phyloP scores from a whole-genome alignment of 2,797 vertebrate species.

The Phalloptychus januarius region DNA sequence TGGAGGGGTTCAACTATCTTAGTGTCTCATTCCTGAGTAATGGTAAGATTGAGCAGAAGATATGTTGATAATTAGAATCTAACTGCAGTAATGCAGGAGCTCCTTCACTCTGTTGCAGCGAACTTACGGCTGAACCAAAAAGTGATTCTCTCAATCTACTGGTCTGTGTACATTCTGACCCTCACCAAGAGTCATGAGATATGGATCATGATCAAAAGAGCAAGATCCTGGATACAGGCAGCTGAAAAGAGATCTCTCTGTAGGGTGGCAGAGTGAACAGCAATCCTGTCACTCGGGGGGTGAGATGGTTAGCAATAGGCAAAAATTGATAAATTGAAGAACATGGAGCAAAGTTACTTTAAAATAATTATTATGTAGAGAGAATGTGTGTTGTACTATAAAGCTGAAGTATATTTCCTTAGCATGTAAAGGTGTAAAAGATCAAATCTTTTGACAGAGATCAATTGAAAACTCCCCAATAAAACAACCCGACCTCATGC shows the following conservation, averaged over 20 bases:
- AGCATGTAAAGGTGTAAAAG: constrained; percentile 5
- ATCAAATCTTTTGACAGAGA: constrained; percentile 1
- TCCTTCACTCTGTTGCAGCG: background rate
- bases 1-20: background rate
- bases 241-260: background rate
- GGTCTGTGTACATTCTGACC: background rate
- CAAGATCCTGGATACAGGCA: background rate
- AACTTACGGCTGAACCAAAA: background rate
- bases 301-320: background rate
- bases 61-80: background rate
- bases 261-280: background rate
- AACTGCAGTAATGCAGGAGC: background rate
- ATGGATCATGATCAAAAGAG: background rate
- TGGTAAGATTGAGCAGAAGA: background rate
- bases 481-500: background rate
- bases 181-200: background rate
- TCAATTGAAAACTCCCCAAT: background rate
- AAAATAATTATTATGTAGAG: background rate
- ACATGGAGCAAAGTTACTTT: background rate
- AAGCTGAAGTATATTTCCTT: constrained; percentile 1
- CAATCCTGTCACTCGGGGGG: background rate
- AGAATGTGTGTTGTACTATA: background rate
- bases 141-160: background rate
- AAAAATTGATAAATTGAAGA: background rate
- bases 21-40: background rate